Evolutionary conservation across 2,113 vertebrate species (phyloP).

Genomic region (Mola mola): DNA sequence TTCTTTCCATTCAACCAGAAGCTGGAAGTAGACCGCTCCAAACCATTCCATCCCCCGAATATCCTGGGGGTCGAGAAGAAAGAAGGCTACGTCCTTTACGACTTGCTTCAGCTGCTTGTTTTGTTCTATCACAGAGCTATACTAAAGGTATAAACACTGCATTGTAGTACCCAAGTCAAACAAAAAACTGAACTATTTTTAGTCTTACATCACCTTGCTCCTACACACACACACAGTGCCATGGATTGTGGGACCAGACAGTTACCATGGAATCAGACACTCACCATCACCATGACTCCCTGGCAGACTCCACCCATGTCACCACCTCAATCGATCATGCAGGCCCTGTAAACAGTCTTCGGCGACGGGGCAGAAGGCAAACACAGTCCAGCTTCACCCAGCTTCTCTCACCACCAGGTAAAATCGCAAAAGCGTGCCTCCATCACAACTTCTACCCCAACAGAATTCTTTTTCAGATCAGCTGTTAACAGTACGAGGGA

Average conservation of each 20-base stretch:
- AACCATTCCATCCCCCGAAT: slow-evolving; percentile 90
- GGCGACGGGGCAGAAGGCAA: slow-evolving; percentile 1
- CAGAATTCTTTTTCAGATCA: no score
- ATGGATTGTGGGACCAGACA: slow-evolving; percentile 93
- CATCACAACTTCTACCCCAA: no score
- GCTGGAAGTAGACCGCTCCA: slow-evolving; percentile 84
- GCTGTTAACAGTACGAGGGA: no score
- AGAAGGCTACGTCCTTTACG: slow-evolving; percentile 93
- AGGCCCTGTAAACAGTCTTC: background rate
- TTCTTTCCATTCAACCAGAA: slow-evolving; percentile 95
- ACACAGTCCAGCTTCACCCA: slow-evolving; percentile 37
- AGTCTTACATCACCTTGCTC: background rate
- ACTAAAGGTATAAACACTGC: slow-evolving; percentile 84
- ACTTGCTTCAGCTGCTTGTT: slow-evolving; percentile 91
- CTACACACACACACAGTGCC: slow-evolving; percentile 80
- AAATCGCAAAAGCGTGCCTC: no score
- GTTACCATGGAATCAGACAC: slow-evolving; percentile 61
- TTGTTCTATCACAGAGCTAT: slow-evolving; percentile 94
- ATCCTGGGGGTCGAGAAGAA: slow-evolving; percentile 96
- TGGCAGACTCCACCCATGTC: fast-evolving
- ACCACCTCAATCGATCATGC: slow-evolving; percentile 76
- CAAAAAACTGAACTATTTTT: no score
- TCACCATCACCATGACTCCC: slow-evolving; percentile 47
- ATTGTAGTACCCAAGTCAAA: no score
- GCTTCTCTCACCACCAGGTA: slow-evolving; percentile 85